Conservation (phyloP, 2,113 vertebrate genomes). For the Connochaetes taurinus region DNA sequence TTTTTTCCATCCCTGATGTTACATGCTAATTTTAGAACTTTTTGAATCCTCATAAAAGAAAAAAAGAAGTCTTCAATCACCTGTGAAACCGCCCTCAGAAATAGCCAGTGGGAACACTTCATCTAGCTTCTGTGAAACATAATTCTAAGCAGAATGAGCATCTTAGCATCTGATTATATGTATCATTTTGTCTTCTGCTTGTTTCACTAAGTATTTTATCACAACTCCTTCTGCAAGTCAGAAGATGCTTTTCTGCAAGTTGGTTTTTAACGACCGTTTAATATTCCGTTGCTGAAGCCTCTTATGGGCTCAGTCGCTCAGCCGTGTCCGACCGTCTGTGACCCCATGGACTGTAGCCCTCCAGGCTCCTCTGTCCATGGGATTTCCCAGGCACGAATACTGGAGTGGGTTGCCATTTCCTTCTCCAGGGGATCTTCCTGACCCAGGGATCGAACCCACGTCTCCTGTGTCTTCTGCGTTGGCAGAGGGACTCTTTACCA, state of each 20-base stretch:
- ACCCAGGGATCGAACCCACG: background rate
- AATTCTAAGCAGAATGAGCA: background rate
- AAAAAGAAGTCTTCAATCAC: background rate
- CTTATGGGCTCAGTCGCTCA: background rate
- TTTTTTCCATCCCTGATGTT: background rate
- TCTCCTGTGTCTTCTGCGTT: background rate
- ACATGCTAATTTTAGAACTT: background rate
- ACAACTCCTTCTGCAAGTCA: background rate
- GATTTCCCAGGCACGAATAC: background rate
- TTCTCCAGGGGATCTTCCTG: background rate
- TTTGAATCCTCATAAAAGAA: background rate
- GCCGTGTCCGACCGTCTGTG: background rate
- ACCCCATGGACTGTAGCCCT: background rate
- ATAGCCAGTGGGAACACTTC: background rate
- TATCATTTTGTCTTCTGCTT: background rate
- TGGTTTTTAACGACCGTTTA: background rate
- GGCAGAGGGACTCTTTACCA: background rate
- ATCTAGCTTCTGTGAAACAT: fast-evolving
- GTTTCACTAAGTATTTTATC: background rate
- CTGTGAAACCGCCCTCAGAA: background rate
- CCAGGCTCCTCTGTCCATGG: background rate
- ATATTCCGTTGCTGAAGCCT: background rate
- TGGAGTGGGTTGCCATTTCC: background rate
- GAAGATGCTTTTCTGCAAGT: background rate
- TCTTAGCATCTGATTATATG: background rate